Percentiles rank a stretch among this genome's conserved stretches.
Conservation (phyloP, 2,797 vertebrate genomes). For the Artibeus lituratus region DNA sequence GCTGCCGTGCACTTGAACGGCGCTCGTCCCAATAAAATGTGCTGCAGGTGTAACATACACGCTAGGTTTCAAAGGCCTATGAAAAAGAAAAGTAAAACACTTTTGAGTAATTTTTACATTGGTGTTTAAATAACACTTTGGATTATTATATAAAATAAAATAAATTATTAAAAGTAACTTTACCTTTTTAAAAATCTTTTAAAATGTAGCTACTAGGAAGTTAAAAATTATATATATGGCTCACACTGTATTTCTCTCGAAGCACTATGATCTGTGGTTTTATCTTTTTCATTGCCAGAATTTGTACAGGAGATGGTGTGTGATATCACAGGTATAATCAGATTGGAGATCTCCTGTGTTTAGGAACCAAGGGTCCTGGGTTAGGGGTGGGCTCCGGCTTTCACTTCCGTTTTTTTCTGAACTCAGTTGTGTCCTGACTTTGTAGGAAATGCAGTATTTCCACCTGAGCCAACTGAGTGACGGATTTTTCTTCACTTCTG, state of each 20-base stretch:
- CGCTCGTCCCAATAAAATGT: background rate
- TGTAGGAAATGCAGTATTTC: background rate
- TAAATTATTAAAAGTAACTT: background rate
- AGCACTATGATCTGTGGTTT: background rate
- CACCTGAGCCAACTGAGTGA: background rate
- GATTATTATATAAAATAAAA: background rate
- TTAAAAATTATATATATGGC: background rate
- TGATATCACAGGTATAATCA: background rate
- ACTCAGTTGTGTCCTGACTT: background rate
- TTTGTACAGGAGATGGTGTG: background rate
- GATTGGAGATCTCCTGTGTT: background rate
- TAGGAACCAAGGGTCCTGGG: background rate
- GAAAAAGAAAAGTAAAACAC: background rate
- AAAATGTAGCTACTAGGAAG: background rate
- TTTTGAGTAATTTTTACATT: background rate
- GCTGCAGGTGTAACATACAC: background rate
- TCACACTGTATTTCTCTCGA: background rate
- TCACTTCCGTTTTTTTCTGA: background rate
- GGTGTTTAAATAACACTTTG: background rate
- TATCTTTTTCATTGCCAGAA: background rate
- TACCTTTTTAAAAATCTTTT: background rate
- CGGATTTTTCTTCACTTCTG: background rate
- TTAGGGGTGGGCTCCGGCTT: background rate
- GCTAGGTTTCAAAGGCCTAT: background rate
- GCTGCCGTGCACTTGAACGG: background rate